phyloP scores from a whole-genome alignment of 1,140 invertebrate genomes.

The Sinonovacula constricta region DNA sequence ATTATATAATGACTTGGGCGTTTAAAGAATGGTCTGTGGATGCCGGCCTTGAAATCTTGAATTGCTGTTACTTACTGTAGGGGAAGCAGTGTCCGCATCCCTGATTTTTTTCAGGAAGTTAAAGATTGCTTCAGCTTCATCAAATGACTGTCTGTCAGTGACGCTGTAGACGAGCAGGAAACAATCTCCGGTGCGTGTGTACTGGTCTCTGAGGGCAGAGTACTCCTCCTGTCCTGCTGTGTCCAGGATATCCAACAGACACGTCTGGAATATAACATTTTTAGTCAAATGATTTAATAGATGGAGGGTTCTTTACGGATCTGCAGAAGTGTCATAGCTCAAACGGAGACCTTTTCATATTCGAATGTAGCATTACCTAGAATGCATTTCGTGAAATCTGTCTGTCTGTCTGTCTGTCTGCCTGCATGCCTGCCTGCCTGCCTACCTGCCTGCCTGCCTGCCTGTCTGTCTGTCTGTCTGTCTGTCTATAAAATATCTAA shows the following conservation, averaged over 20 bases:
- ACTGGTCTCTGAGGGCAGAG: slow-evolving; percentile 79
- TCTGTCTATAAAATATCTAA: slow-evolving; percentile 16
- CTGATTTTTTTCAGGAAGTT: slow-evolving; percentile 96
- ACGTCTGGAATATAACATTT: slow-evolving; percentile 85
- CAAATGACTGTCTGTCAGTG: slow-evolving; percentile 92
- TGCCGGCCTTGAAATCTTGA: too few relatives aligned
- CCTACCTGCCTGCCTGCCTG: too few relatives aligned
- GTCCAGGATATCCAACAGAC: slow-evolving; percentile 99
- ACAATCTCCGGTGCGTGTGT: slow-evolving; percentile 83
- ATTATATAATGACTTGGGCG: too few relatives aligned
- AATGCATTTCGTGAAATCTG: neutral
- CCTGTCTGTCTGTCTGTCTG: too few relatives aligned
- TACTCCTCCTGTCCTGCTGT: slow-evolving; percentile 93
- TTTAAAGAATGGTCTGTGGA: too few relatives aligned
- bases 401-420: too few relatives aligned
- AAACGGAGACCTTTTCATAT: neutral
- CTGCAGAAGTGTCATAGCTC: neutral
- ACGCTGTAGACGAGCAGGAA: slow-evolving; percentile 98
- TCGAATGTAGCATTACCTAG: neutral
- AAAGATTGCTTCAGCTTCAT: slow-evolving; percentile 98
- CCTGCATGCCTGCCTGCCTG: too few relatives aligned
- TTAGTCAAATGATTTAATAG: too few relatives aligned
- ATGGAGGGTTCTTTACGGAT: neutral
- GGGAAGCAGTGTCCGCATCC: slow-evolving; percentile 80
- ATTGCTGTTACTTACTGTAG: slow-evolving; percentile 81